A percentile compares a stretch with the other conserved stretches of the same genome.
These are phyloP conservation scores for Drosophila mimetica DNA, from an alignment of 2,888 invertebrate species.

Conservation along the genomic window DNA sequence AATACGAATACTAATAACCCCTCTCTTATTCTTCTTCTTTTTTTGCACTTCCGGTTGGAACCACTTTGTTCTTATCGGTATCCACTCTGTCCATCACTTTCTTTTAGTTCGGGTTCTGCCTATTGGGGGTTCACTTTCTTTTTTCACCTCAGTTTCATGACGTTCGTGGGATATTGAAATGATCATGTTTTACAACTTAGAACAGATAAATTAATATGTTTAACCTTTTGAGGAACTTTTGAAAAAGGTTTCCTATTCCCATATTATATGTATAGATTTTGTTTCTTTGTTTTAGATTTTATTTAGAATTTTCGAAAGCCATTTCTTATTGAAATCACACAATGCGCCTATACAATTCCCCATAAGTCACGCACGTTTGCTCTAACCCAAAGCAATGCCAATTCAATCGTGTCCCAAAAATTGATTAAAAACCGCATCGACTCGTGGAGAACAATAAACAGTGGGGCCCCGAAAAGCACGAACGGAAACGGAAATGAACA, in stretches of 20 bases:
- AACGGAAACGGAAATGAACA: slow-evolving; percentile 70
- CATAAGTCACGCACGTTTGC: slow-evolving; percentile 25
- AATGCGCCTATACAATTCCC: not conserved
- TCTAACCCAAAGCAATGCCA: slow-evolving; percentile 27
- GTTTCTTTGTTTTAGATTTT: too few relatives aligned
- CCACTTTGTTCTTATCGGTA: not conserved
- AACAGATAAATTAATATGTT: too few relatives aligned
- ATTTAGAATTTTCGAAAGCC: too few relatives aligned
- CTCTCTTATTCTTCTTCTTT: not conserved
- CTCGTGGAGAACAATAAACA: slow-evolving; percentile 29
- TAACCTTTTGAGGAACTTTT: too few relatives aligned
- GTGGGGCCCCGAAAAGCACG: slow-evolving; percentile 33
- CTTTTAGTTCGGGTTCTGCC: not conserved
- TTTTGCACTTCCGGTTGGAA: not conserved
- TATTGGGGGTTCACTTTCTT: not conserved
- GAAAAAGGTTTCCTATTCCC: too few relatives aligned
- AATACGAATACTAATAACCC: not conserved
- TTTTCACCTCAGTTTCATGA: not conserved
- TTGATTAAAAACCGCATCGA: slow-evolving; percentile 74
- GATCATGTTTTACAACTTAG: too few relatives aligned
- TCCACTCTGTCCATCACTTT: not conserved
- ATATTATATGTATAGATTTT: too few relatives aligned
- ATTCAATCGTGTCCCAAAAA: slow-evolving; percentile 63
- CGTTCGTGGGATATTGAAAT: not conserved
- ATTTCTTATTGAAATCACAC: not conserved